Evolutionary conservation across 2,888 invertebrate species (phyloP), one percentile per base, ranked within the genome.

Genomic region (Chamaedrilus cognettii): DNA sequence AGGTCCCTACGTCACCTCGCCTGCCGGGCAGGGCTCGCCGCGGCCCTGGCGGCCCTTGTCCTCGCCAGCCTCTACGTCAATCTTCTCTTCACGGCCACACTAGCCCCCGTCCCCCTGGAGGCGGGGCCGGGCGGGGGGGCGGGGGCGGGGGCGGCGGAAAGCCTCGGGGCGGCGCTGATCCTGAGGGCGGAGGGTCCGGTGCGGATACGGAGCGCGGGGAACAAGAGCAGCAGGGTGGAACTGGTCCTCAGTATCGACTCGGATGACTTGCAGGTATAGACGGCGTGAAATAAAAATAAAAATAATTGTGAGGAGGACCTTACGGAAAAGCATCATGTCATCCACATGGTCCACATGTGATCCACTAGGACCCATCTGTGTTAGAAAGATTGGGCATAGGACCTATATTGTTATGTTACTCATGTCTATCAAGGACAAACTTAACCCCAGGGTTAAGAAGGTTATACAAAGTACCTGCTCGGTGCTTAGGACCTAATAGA

Each of bases 141-240:
- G 42, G 11, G 11, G 19, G 11, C 42, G 19, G 42, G 42, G 19
- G 42, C 19, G 11, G 42, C 11, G 42, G 11, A 11, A 42, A 42
- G 19, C 42, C 42, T 52, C 28, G 55, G 11, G 28, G 55, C 55
- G 19, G 19, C 55, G 7, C 55, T 52, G 55, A 7, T 52, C 15
- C 55, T 52, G 5, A 11, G 55, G 28, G 55, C 26, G 7, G 55
- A 52, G 55, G 55, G 55, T 52, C 55, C 55, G 15, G 55, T 52
- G 15, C 11, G 26, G 15, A 15, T 52, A 5, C 11, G 26, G 26
- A 7, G 23, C 5, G 55, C 26, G 11, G 55, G 26, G 55, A 52
- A 52, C 28, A 7, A 5, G 19, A 19, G 15, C 19, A 26, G 26
- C 23, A 11, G 7, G 26, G 55, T 52, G 15, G 55, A 52, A 23